These are phyloP conservation scores for Okapia johnstoni DNA, from an alignment of 2,113 vertebrate species.

Conservation along the genomic window DNA sequence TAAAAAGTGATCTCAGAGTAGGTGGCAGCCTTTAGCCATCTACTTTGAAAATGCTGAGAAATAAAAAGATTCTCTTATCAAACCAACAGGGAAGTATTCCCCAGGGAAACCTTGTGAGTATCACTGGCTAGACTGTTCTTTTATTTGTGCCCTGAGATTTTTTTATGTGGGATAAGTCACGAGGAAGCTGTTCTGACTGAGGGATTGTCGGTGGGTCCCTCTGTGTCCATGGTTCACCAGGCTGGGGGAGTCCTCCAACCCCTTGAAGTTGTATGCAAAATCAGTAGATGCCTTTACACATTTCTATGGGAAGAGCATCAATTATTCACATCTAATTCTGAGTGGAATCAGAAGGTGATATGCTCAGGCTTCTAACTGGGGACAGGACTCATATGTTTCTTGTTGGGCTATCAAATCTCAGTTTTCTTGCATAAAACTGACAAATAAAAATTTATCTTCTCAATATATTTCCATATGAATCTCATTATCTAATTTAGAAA, in stretches of 20 bases:
- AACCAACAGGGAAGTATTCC: neutral
- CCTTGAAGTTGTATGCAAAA: neutral
- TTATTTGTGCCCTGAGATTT: neutral
- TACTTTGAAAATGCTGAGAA: neutral
- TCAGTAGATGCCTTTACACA: neutral
- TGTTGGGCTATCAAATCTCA: neutral
- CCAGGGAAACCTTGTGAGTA: neutral
- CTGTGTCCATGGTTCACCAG: neutral
- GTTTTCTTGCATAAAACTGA: neutral
- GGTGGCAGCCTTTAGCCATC: neutral
- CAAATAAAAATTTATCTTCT: neutral
- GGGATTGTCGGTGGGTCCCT: neutral
- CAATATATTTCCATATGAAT: neutral
- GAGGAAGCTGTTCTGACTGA: neutral
- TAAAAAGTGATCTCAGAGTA: neutral
- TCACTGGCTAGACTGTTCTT: neutral
- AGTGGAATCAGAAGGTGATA: neutral
- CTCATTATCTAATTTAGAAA: neutral
- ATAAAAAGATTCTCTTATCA: neutral
- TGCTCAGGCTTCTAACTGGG: neutral
- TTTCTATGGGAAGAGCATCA: neutral
- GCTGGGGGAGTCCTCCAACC: rapidly evolving
- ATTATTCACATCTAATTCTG: neutral
- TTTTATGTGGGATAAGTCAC: neutral
- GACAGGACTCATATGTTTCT: neutral